phyloP scores from a whole-genome alignment of 2,888 invertebrate genomes.

The Lithodes maja region DNA sequence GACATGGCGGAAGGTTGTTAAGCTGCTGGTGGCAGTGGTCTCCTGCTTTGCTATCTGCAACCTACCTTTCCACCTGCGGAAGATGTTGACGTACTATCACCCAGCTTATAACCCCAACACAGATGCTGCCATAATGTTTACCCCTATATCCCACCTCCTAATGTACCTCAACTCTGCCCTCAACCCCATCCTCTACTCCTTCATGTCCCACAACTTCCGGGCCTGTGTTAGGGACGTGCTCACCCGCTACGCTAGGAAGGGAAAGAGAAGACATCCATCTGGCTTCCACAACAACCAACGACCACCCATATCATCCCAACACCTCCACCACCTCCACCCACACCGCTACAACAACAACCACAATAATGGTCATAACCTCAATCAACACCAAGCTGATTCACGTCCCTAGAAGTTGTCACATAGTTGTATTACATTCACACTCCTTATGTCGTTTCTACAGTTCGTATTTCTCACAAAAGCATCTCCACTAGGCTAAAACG shows the following conservation, averaged over 20 bases:
- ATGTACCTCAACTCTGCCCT: slow-evolving; percentile 93
- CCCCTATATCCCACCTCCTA: slow-evolving; percentile 89
- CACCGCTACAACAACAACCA: neutral
- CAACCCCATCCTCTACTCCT: slow-evolving; percentile 93
- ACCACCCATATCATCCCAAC: slow-evolving; percentile 3
- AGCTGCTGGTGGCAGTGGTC: slow-evolving; percentile 91
- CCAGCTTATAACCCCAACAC: slow-evolving; percentile 82
- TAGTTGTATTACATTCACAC: no score
- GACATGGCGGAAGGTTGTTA: slow-evolving; percentile 89
- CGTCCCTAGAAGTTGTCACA: no score
- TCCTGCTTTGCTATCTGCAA: slow-evolving; percentile 92
- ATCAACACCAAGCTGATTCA: no score
- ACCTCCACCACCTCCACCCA: neutral
- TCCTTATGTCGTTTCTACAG: no score
- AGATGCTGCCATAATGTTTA: slow-evolving; percentile 86
- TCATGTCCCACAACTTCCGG: slow-evolving; percentile 87
- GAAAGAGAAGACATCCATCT: slow-evolving; percentile 44
- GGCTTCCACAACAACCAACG: neutral
- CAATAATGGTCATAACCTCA: no score
- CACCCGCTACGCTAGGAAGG: slow-evolving; percentile 76
- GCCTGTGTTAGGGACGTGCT: slow-evolving; percentile 89
- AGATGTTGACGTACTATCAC: slow-evolving; percentile 91
- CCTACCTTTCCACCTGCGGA: slow-evolving; percentile 90
- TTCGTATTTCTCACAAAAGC: no score
- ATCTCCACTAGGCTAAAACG: no score